A percentile compares a stretch with the other conserved stretches of the same genome.
These are phyloP conservation scores for Rhyacophila evoluta DNA, from an alignment of 2,888 invertebrate species.

Conservation along the genomic window DNA sequence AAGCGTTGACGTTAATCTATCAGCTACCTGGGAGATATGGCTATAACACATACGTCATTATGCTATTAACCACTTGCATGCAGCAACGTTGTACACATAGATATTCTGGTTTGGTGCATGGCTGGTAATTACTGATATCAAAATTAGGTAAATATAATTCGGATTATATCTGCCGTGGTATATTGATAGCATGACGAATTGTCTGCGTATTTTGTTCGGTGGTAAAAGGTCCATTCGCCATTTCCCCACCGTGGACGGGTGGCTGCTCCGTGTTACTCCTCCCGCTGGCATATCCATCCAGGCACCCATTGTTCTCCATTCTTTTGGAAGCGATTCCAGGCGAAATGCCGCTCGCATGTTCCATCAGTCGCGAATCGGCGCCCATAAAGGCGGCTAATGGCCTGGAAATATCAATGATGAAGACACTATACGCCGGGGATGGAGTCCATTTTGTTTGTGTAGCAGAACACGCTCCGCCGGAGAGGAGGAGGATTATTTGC, in stretches of 20 bases:
- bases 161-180: too few species aligned
- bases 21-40: too few species aligned
- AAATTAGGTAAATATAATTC: too few species aligned
- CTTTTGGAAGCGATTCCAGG: slow-evolving; percentile 54
- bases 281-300: slow-evolving; percentile 7
- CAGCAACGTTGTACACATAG: too few species aligned
- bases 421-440: slow-evolving; percentile 53
- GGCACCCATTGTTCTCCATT: slow-evolving; percentile 50
- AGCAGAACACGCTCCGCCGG: slow-evolving; percentile 26
- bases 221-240: slow-evolving; percentile 6
- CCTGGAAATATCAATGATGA: slow-evolving; percentile 55
- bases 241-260: slow-evolving; percentile 3
- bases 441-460: slow-evolving; percentile 55
- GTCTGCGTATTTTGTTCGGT: neutral
- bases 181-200: too few species aligned
- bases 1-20: too few species aligned
- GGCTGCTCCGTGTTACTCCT: slow-evolving; percentile 3
- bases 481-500: slow-evolving; percentile 10
- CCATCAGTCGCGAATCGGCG: slow-evolving; percentile 34
- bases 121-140: too few species aligned
- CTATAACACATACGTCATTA: too few species aligned
- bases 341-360: slow-evolving; percentile 44
- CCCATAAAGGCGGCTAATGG: slow-evolving; percentile 55
- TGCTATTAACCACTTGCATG: too few species aligned
- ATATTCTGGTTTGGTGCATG: too few species aligned